A percentile compares a stretch with the other conserved stretches of the same genome.
Conservation (phyloP, 2,797 vertebrate species). For the Lates japonicus region DNA sequence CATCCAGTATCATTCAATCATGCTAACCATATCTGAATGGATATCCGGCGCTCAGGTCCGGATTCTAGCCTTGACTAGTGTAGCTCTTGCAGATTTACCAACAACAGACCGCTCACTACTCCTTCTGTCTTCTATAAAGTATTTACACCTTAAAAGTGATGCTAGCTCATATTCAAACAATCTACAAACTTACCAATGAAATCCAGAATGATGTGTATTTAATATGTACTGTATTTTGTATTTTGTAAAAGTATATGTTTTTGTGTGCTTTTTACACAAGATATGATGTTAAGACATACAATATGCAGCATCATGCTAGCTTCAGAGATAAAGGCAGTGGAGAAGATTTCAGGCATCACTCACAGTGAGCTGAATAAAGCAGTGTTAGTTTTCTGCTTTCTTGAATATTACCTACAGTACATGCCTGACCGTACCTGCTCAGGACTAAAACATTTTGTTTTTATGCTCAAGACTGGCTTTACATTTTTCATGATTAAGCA, state of each 20-base stretch:
- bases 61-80: constrained; percentile 68
- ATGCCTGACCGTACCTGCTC: constrained; percentile 75
- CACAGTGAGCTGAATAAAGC: constrained; percentile 40
- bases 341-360: constrained; percentile 23
- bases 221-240: constrained; percentile 53
- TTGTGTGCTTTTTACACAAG: constrained; percentile 49
- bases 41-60: constrained; percentile 71
- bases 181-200: constrained; percentile 41
- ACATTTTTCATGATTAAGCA: constrained; percentile 42
- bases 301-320: constrained; percentile 37
- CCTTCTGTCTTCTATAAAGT: constrained; percentile 36
- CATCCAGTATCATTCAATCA: constrained; percentile 38
- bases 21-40: constrained; percentile 48
- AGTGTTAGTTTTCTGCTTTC: constrained; percentile 58
- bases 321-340: constrained; percentile 32
- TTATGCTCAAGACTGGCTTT: constrained; percentile 52
- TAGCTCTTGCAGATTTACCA: constrained; percentile 71
- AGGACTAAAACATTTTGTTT: constrained; percentile 68
- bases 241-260: constrained; percentile 37
- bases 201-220: constrained; percentile 45
- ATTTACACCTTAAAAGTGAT: constrained; percentile 48
- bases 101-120: constrained; percentile 36
- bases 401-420: constrained; percentile 77
- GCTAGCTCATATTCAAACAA: constrained; percentile 35
- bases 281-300: constrained; percentile 32